Percentiles rank a stretch among this genome's conserved stretches.
Conservation (phyloP, 2,797 vertebrate species). For the Leuciscus waleckii region DNA sequence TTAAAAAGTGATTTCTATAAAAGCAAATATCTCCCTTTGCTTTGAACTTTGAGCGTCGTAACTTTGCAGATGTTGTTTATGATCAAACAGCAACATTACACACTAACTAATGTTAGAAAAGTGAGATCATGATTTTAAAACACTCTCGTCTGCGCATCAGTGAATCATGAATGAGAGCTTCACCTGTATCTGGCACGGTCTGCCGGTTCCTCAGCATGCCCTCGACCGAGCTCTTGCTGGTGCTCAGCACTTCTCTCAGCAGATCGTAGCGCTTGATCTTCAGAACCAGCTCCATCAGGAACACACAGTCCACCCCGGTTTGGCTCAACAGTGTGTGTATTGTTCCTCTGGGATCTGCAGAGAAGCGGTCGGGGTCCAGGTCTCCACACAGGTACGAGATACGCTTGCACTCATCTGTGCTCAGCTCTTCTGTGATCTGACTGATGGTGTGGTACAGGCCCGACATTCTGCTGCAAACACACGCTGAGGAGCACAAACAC, state of each 20-base stretch:
- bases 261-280: conserved; percentile 86
- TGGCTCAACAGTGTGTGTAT: conserved; percentile 71
- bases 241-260: conserved; percentile 76
- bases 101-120: too few relatives aligned
- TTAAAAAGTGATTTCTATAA: too few relatives aligned
- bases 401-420: conserved; percentile 77
- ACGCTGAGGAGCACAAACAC: conserved; percentile 24
- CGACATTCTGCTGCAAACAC: conserved; percentile 22
- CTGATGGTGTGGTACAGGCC: conserved; percentile 68
- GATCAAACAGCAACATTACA: too few relatives aligned
- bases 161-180: neutral
- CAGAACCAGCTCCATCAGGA: conserved; percentile 81
- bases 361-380: conserved; percentile 64
- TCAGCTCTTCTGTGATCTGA: conserved; percentile 81
- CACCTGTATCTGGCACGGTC: conserved; percentile 87
- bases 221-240: conserved; percentile 75
- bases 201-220: conserved; percentile 61
- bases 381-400: conserved; percentile 83
- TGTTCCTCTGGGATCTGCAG: conserved; percentile 69
- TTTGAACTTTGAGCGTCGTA: too few relatives aligned
- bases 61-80: too few relatives aligned
- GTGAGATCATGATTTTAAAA: too few relatives aligned
- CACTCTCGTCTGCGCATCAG: neutral
- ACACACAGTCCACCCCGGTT: conserved; percentile 51
- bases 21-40: too few relatives aligned